phyloP scores from a whole-genome alignment of 2,888 invertebrate species.

The Drosophila quinaria region DNA sequence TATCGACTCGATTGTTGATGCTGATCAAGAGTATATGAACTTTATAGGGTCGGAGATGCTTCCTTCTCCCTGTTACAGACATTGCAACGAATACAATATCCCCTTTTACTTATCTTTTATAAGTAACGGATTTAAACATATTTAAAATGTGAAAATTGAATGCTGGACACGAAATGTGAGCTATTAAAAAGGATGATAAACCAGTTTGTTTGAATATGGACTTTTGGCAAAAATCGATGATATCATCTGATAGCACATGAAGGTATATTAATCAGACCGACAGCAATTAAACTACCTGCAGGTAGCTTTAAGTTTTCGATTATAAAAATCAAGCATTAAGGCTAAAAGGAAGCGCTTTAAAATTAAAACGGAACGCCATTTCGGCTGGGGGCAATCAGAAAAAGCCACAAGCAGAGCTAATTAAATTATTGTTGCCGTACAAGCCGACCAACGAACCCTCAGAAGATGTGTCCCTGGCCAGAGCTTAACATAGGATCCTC shows the following conservation, averaged over 20 bases:
- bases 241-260: not conserved
- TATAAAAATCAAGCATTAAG: conserved; percentile 34
- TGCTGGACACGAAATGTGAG: not conserved
- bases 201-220: not conserved
- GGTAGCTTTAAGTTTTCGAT: conserved; percentile 11
- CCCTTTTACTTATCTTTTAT: too few species aligned
- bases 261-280: conserved; percentile 13
- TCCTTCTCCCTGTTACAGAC: too few species aligned
- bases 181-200: conserved; percentile 10
- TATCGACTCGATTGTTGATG: too few species aligned
- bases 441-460: conserved; percentile 21
- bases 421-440: conserved; percentile 62
- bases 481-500: conserved; percentile 45
- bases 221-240: not conserved
- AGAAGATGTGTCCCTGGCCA: conserved; percentile 30
- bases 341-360: conserved; percentile 48
- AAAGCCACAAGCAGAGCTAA: conserved; percentile 67
- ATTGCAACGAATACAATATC: too few species aligned
- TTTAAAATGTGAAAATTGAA: too few species aligned
- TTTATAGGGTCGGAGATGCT: too few species aligned
- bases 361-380: conserved; percentile 54
- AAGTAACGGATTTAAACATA: too few species aligned
- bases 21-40: too few species aligned
- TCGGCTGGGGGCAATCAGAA: conserved; percentile 39
- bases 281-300: conserved; percentile 30